Base-by-base conservation (phyloP, 2,113 vertebrate species). In the Leptobrachium ailaonicum region DNA sequence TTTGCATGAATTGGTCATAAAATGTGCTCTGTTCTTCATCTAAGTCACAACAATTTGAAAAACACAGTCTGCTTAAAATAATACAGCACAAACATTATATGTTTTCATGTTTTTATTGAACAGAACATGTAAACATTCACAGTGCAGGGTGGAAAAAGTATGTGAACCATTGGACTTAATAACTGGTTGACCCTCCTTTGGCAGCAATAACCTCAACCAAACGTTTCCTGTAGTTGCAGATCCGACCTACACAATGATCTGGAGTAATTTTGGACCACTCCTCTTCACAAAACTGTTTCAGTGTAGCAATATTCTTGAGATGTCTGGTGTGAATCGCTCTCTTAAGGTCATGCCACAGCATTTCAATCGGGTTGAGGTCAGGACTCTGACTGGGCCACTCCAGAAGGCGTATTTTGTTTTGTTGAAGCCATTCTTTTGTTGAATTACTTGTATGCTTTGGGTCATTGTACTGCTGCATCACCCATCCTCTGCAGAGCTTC, bases 291-390 rank as follows among this genome's bases (percentile, higher is more conserved):
- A 68, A 68, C 66, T 68, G 66, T 67, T 42, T 67, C 41, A 67
- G 66, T 67, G 5, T 41, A 67, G 40, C 66, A 41, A 68, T 68
- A 68, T 68, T 41, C 66, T 68, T 68, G 41, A 41, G 41, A 68
- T 68, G 66, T 68, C 63, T 66, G 63, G 40, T 66, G 63, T 66
- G n/a, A 66, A 66, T 2, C n/a, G 7, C 63, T 66, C 4, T 66
- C 66, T 67, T 67, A 41, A 67, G 66, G 32, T 67, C 66, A 67
- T 67, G 4, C 66, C 32, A 67, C 66, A 67, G 66, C 41, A 67
- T 67, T 41, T 66, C 63, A 32, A 66, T 32, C 14, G 63, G 63
- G 63, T 66, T 56, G 6, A 12, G 2, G 41, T 47, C 50, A n/a
- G 5, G 66, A 50, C 58, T 69, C 43, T 71, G 32, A 41, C 20